Conservation (phyloP, 2,797 vertebrate genomes). For the Triplophysa bombifrons region DNA sequence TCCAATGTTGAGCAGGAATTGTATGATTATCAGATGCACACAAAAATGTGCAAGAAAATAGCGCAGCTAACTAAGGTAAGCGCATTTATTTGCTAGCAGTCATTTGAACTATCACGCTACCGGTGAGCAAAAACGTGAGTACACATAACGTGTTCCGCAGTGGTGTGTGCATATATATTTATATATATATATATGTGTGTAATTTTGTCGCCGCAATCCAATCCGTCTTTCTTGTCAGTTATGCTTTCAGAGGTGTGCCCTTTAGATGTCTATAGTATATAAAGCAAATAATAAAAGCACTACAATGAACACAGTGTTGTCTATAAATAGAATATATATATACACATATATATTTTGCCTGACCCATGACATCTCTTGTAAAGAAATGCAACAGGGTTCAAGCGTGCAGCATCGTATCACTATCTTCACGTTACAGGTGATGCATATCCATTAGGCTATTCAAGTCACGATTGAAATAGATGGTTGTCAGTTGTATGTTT, state of each 20-base stretch:
- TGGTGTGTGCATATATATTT: background rate
- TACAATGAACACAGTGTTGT: background rate
- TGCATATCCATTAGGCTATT: constrained; percentile 12
- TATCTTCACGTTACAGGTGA: constrained; percentile 20
- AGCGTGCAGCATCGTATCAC: constrained; percentile 1
- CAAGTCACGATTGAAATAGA: constrained; percentile 19
- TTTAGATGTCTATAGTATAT: background rate
- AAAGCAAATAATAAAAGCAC: background rate
- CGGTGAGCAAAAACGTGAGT: background rate
- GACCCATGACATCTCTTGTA: background rate
- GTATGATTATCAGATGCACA: constrained; percentile 84
- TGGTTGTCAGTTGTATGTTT: background rate
- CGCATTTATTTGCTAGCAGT: background rate
- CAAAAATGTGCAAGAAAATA: constrained; percentile 98
- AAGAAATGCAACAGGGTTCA: constrained; percentile 35
- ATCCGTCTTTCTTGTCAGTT: background rate
- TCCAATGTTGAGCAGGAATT: constrained; percentile 75
- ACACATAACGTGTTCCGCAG: background rate
- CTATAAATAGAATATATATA: background rate
- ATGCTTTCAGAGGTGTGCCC: background rate
- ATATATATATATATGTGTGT: background rate
- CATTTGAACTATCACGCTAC: background rate
- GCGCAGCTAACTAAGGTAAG: constrained; percentile 98
- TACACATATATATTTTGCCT: background rate
- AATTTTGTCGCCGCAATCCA: background rate